A percentile compares a stretch with the other conserved stretches of the same genome.
Evolutionary conservation across 2,888 invertebrate genomes (phyloP).

Genomic region (Cantharis lateralis): DNA sequence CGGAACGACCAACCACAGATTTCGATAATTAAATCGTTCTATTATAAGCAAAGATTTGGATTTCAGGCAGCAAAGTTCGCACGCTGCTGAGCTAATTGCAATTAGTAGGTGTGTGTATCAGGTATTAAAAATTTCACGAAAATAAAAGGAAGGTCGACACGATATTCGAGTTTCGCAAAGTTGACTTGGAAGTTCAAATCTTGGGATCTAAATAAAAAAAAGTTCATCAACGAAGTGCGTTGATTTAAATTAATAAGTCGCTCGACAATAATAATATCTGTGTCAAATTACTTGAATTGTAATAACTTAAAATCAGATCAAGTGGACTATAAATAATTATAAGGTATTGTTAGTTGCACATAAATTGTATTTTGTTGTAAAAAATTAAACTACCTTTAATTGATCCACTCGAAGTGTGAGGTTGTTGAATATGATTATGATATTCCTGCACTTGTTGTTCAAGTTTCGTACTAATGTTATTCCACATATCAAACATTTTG

Average conservation of each 20-base stretch:
- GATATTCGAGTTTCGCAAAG: no score
- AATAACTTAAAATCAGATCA: background rate
- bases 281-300: background rate
- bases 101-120: background rate
- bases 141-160: background rate
- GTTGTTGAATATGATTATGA: slow-evolving; percentile 68
- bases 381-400: slow-evolving; percentile 71
- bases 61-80: background rate
- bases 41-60: background rate
- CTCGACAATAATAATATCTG: background rate
- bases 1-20: background rate
- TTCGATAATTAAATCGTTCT: background rate
- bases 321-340: background rate
- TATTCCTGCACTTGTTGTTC: slow-evolving; percentile 66
- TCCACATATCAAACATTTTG: slow-evolving; percentile 85
- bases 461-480: slow-evolving; percentile 75
- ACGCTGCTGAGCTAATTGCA: background rate
- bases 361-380: slow-evolving; percentile 4
- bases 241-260: background rate
- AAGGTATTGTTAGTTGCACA: background rate
- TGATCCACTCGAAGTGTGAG: slow-evolving; percentile 80
- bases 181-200: background rate
- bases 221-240: background rate
- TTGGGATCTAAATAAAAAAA: background rate
- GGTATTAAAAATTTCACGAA: background rate